Evolutionary conservation across 2,888 invertebrate species (phyloP).

Genomic region (Ichneumoninae sp.): DNA sequence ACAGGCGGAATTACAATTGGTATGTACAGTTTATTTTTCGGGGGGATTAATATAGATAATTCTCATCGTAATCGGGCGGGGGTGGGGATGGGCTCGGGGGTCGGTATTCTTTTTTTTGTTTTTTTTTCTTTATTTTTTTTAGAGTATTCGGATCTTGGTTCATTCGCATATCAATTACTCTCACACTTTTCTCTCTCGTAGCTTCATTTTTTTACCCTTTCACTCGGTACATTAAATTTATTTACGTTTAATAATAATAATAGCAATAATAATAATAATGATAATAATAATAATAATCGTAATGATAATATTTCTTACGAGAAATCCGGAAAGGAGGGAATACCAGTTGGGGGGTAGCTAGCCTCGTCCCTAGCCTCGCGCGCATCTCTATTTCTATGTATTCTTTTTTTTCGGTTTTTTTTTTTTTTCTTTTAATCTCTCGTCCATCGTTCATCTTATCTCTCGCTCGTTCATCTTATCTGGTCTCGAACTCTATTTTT

Average conservation of each 20-base stretch:
- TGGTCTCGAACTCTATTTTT: constrained; percentile 55
- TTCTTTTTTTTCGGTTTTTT: constrained; percentile 56
- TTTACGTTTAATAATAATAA: constrained; percentile 49
- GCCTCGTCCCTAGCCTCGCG: constrained; percentile 84
- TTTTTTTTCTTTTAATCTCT: constrained; percentile 41
- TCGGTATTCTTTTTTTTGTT: constrained; percentile 70
- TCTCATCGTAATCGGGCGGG: constrained; percentile 80
- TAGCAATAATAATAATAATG: constrained; percentile 38
- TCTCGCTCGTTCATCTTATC: constrained; percentile 57
- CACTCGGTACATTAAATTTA: constrained; percentile 32
- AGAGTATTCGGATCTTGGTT: constrained; percentile 62
- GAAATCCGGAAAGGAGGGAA: constrained; percentile 47
- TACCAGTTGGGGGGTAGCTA: constrained; percentile 77
- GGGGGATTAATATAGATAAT: constrained; percentile 81
- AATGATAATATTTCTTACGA: constrained; percentile 54
- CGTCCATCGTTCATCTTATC: constrained; percentile 51
- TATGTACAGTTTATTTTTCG: constrained; percentile 82
- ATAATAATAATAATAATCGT: constrained; percentile 42
- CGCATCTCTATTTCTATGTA: constrained; percentile 68
- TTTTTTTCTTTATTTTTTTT: constrained; percentile 49
- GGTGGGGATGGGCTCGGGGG: constrained; percentile 71
- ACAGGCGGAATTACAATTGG: constrained; percentile 72
- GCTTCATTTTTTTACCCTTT: constrained; percentile 5
- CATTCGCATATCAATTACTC: constrained; percentile 53
- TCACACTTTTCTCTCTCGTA: constrained; percentile 55